A percentile compares a stretch with the other conserved stretches of the same genome.
Evolutionary conservation across 2,888 invertebrate genomes (phyloP).

Genomic region (Gibbula magus): DNA sequence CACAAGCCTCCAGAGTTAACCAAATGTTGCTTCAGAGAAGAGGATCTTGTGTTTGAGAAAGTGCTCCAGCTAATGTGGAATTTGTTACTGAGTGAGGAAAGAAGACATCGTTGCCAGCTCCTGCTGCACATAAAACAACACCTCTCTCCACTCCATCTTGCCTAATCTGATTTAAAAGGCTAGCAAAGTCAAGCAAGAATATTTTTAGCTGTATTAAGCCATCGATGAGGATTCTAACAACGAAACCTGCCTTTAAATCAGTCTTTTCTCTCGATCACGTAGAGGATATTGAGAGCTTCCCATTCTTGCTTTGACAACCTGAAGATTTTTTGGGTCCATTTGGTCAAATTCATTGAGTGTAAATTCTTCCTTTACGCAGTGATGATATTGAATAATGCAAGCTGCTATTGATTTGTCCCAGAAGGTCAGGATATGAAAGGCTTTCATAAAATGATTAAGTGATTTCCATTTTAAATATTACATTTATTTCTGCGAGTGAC

Average conservation of each 20-base stretch:
- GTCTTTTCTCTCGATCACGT: not conserved
- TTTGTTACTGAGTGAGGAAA: not conserved
- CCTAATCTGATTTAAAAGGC: not conserved
- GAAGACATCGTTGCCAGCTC: not conserved
- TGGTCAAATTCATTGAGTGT: too few relatives aligned
- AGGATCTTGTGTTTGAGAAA: not conserved
- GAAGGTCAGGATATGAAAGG: too few relatives aligned
- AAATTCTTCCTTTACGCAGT: too few relatives aligned
- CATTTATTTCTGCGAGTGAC: not conserved
- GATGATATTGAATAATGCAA: not conserved
- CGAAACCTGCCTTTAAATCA: not conserved
- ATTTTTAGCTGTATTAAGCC: conserved; percentile 5
- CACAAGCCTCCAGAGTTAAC: too few relatives aligned
- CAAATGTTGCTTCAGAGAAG: too few relatives aligned
- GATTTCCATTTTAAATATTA: not conserved
- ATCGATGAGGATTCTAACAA: not conserved
- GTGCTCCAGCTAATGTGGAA: not conserved
- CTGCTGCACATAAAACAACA: not conserved
- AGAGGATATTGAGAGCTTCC: not conserved
- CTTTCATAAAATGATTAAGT: not conserved
- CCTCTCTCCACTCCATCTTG: not conserved
- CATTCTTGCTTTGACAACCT: not conserved
- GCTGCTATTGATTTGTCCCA: not conserved
- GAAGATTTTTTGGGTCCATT: too few relatives aligned
- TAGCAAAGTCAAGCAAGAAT: not conserved